phyloP scores from a whole-genome alignment of 30 jellyfish, hydroid and myxozoan genomes.

The Aurelia aurita region DNA sequence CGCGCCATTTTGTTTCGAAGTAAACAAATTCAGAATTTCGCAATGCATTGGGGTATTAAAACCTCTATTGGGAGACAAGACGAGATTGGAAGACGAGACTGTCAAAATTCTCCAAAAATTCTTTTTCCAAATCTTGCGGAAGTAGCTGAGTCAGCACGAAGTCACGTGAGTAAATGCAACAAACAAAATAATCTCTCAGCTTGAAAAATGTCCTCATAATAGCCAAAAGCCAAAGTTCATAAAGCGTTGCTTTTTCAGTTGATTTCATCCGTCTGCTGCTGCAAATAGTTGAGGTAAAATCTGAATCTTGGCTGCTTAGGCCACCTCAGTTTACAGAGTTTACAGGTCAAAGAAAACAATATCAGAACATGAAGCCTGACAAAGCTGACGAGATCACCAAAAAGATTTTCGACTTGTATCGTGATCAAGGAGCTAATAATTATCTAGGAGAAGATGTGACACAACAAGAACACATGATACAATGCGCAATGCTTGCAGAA shows the following conservation, averaged over 20 bases:
- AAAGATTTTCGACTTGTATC: slow-evolving; percentile 43
- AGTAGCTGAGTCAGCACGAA: too few species aligned
- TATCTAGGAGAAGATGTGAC: slow-evolving; percentile 75
- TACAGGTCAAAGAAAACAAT: not conserved
- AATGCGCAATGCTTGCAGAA: slow-evolving; percentile 88
- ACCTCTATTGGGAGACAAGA: not conserved
- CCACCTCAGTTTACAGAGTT: too few species aligned
- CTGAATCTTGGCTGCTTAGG: not conserved
- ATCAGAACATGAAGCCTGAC: slow-evolving; percentile 27
- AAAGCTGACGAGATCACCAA: slow-evolving; percentile 34
- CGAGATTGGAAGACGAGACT: too few species aligned
- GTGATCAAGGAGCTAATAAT: slow-evolving; percentile 54
- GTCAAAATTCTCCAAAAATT: too few species aligned
- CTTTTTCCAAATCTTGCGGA: too few species aligned
- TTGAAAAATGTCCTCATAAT: not conserved
- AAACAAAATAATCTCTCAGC: too few species aligned
- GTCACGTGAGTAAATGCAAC: too few species aligned
- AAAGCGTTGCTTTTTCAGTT: not conserved
- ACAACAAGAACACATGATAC: slow-evolving; percentile 75
- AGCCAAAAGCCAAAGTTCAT: slow-evolving; percentile 1
- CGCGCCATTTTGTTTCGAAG: slow-evolving; percentile 58
- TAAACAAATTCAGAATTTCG: slow-evolving; percentile 8
- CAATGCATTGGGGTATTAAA: too few species aligned
- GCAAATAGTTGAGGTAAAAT: not conserved
- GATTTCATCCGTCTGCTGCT: not conserved